Evolutionary conservation across 2,888 invertebrate genomes (phyloP), one percentile per base, ranked within the genome.

Genomic region (Cantharis lateralis): DNA sequence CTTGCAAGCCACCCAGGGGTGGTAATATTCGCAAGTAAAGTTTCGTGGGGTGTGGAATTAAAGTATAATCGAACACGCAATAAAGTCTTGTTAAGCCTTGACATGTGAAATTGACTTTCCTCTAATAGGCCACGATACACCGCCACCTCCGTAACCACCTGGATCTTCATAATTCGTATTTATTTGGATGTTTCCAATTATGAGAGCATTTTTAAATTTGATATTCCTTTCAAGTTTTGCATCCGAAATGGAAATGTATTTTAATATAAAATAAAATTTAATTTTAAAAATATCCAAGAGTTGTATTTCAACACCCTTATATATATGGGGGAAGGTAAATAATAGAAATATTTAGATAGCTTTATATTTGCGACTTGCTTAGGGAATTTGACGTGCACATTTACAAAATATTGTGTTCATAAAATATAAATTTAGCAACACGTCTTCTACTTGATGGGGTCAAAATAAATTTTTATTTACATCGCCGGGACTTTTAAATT

Each of bases 341-440:
- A 74, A 74, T 74, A 74, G 69, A 74, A 74, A 75, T 71, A 75
- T 75, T 75, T 70, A 75, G 68, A 75, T 75, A 71, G 66, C 68
- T 75, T 71, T 75, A 48, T 48, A 66, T 66, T 66, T 66, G 64
- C 64, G 64, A 20, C 64, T 66, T 66, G 64, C 64, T 66, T 66
- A 66, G 24, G 64, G 64, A 24, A 66, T 66, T 18, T 24, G 18
- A 20, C 24, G 64, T 18, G 1, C 20, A 66, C 64, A 24, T 66
- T 66, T 66, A 16, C 24, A 66, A 66, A 66, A 66, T 66, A 66
- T 66, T n/a, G 64, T 48, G 48, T 48, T 48, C 48, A 3, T 48
- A 48, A 48, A 48, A 48, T 48, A 48, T 48, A 48, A 48, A 48
- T 48, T n/a, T 48, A 48, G 7, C 48, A 48, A 48, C 48, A 48